Evolutionary conservation across 2,888 invertebrate genomes (phyloP).

Genomic region (Eristalis pertinax): DNA sequence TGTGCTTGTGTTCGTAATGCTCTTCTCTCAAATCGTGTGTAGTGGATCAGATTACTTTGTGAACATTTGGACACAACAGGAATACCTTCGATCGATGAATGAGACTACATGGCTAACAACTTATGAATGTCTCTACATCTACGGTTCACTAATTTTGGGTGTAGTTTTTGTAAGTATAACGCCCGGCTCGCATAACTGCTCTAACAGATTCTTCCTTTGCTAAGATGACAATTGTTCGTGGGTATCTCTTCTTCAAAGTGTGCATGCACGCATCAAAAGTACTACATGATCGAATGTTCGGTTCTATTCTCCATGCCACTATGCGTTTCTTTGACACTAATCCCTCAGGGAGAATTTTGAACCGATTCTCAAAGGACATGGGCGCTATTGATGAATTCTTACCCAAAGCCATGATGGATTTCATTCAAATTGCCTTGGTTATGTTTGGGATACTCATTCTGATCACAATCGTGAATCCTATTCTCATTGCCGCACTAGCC

Average conservation of each 20-base stretch:
- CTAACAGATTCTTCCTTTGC: neutral
- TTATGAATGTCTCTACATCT: slow-evolving; percentile 80
- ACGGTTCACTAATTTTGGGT: slow-evolving; percentile 79
- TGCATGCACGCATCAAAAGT: slow-evolving; percentile 89
- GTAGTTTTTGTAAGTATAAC: slow-evolving; percentile 78
- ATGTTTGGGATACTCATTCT: slow-evolving; percentile 90
- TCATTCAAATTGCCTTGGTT: slow-evolving; percentile 82
- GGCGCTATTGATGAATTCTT: slow-evolving; percentile 85
- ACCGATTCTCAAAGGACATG: slow-evolving; percentile 90
- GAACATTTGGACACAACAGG: slow-evolving; percentile 83
- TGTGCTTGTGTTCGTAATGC: slow-evolving; percentile 81
- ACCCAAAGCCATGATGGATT: slow-evolving; percentile 83
- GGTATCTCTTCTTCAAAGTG: slow-evolving; percentile 87
- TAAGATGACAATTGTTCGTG: slow-evolving; percentile 83
- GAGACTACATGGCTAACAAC: slow-evolving; percentile 78
- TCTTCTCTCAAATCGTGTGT: slow-evolving; percentile 83
- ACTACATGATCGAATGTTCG: slow-evolving; percentile 93
- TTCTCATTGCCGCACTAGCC: slow-evolving; percentile 85
- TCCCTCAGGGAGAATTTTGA: slow-evolving; percentile 88
- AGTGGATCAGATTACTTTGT: slow-evolving; percentile 85
- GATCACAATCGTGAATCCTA: slow-evolving; percentile 87
- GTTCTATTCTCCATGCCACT: slow-evolving; percentile 87
- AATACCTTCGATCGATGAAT: slow-evolving; percentile 77
- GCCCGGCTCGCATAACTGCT: slow-evolving; percentile 16
- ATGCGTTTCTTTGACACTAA: slow-evolving; percentile 94